A percentile compares a stretch with the other conserved stretches of the same genome.
Conservation (phyloP, 1,140 invertebrate genomes). For the Aphelenchoides fujianensis region DNA sequence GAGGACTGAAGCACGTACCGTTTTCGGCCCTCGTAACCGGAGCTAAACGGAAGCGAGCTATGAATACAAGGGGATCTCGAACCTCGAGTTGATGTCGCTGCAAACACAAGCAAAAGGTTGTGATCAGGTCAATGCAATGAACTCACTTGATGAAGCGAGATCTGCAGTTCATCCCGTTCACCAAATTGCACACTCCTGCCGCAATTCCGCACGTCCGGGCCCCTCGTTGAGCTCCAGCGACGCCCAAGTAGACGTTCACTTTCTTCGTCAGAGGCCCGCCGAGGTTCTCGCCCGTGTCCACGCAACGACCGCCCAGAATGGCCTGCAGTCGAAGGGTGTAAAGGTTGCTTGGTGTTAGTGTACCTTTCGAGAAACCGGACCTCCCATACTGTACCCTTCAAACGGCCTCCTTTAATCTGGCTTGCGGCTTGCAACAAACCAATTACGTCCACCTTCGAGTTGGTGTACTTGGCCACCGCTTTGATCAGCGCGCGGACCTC, state of each 20-base stretch:
- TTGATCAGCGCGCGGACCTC: constrained; percentile 17
- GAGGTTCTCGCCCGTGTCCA: constrained; percentile 24
- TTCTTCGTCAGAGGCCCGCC: constrained; percentile 17
- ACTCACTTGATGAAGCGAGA: too few species aligned
- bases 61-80: too few species aligned
- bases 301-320: constrained; percentile 26
- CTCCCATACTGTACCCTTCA: too few species aligned
- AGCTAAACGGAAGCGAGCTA: too few species aligned
- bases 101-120: too few species aligned
- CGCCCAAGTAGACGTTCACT: constrained; percentile 12
- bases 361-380: too few species aligned
- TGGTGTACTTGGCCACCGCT: constrained; percentile 22
- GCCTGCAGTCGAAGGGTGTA: too few species aligned
- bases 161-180: neutral
- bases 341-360: too few species aligned
- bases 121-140: too few species aligned
- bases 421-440: constrained; percentile 12
- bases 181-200: neutral
- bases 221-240: constrained; percentile 19
- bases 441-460: constrained; percentile 23
- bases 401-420: too few species aligned
- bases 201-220: neutral
- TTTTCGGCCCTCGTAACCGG: neutral
- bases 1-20: neutral
- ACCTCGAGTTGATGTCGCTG: constrained; percentile 2